These are phyloP conservation scores for Oceanodroma tethys DNA, from an alignment of 2,113 vertebrate species.

Conservation along the genomic window DNA sequence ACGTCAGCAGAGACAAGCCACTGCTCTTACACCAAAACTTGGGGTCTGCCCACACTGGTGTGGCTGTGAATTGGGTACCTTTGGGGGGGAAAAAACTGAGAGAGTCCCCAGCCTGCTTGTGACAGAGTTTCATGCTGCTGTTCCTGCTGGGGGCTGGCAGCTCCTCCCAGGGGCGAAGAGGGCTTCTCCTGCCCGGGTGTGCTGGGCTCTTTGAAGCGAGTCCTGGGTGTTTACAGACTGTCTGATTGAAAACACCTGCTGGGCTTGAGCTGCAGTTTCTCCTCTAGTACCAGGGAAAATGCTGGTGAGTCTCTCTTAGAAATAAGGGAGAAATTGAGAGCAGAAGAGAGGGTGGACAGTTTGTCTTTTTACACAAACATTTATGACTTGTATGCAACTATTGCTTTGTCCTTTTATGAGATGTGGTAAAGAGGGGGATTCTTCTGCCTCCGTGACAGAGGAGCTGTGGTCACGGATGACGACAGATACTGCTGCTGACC, in stretches of 20 bases:
- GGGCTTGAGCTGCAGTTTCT: not conserved
- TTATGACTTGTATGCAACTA: not conserved
- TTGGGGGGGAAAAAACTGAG: accelerated
- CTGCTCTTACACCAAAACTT: not conserved
- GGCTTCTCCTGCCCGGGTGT: not conserved
- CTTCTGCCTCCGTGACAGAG: not conserved
- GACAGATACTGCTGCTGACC: not conserved
- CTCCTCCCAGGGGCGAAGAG: accelerated
- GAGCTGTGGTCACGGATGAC: not conserved
- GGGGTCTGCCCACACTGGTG: not conserved
- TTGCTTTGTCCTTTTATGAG: not conserved
- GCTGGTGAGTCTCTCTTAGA: not conserved
- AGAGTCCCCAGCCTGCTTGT: not conserved
- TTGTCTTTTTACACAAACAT: not conserved
- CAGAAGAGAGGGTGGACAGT: not conserved
- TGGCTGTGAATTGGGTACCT: not conserved
- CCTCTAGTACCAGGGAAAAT: not conserved
- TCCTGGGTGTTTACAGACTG: not conserved
- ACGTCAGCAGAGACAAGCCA: not conserved
- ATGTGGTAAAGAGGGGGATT: not conserved
- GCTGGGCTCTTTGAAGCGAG: not conserved
- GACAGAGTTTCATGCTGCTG: not conserved
- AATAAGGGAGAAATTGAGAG: not conserved
- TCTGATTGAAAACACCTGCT: not conserved
- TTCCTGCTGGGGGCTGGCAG: not conserved